Evolutionary conservation across 2,888 invertebrate genomes (phyloP).

Genomic region (Sericinus montela): DNA sequence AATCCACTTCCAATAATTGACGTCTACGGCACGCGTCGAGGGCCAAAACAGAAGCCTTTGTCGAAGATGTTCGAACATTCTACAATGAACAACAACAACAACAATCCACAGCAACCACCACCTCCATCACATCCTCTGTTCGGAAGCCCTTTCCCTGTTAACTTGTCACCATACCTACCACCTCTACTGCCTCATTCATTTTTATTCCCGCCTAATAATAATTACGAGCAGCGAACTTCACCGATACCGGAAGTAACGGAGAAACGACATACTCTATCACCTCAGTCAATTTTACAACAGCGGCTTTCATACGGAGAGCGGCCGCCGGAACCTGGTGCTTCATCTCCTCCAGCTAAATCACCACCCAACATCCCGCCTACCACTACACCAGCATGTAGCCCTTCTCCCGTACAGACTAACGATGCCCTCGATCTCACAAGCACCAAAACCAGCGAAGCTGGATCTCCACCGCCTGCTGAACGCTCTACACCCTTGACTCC

Average conservation of each 20-base stretch:
- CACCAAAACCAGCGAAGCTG: slow-evolving; percentile 64
- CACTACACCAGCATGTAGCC: slow-evolving; percentile 37
- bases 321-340: slow-evolving; percentile 32
- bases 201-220: slow-evolving; percentile 70
- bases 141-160: slow-evolving; percentile 65
- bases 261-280: slow-evolving; percentile 42
- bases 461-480: slow-evolving; percentile 49
- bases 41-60: slow-evolving; percentile 84
- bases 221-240: slow-evolving; percentile 55
- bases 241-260: slow-evolving; percentile 48
- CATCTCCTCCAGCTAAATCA: slow-evolving; percentile 46
- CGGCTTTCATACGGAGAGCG: slow-evolving; percentile 55
- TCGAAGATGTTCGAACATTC: slow-evolving; percentile 61
- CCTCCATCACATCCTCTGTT: slow-evolving; percentile 61
- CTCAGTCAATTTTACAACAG: slow-evolving; percentile 60
- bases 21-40: slow-evolving; percentile 93
- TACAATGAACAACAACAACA: slow-evolving; percentile 43
- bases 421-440: slow-evolving; percentile 81
- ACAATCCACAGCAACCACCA: slow-evolving; percentile 43
- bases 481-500: slow-evolving; percentile 53
- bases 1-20: slow-evolving; percentile 94
- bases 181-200: slow-evolving; percentile 71
- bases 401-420: slow-evolving; percentile 39
- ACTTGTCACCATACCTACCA: slow-evolving; percentile 60
- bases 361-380: slow-evolving; percentile 46